These are phyloP conservation scores for Syngnathus acus DNA, from an alignment of 2,797 vertebrate species.

Conservation along the genomic window DNA sequence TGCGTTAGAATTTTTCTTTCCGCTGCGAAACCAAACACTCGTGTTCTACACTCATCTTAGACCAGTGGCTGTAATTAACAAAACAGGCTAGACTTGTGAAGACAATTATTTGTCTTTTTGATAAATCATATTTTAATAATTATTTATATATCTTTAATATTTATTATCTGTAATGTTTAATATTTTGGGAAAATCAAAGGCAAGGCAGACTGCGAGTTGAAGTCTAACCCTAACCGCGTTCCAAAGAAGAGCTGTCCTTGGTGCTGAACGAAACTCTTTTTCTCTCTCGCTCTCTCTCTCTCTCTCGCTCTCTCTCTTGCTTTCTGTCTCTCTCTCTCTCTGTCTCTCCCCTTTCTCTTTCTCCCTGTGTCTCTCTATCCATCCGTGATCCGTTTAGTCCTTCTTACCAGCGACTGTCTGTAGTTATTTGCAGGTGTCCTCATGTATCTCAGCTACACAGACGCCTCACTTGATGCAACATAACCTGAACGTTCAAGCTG, in stretches of 20 bases:
- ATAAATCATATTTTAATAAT: too few species aligned
- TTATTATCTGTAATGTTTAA: too few species aligned
- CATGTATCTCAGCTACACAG: slow-evolving; percentile 6
- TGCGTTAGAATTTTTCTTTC: too few species aligned
- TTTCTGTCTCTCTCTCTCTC: slow-evolving; percentile 16
- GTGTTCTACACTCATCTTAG: too few species aligned
- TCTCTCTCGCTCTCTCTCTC: slow-evolving; percentile 25
- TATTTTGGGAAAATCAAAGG: too few species aligned
- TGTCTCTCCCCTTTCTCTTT: slow-evolving; percentile 17
- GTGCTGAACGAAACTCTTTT: slow-evolving; percentile 70
- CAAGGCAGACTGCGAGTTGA: too few species aligned
- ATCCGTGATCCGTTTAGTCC: slow-evolving; percentile 1
- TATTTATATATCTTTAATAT: too few species aligned
- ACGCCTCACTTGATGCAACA: background rate
- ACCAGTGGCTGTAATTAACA: too few species aligned
- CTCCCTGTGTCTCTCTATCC: slow-evolving; percentile 18
- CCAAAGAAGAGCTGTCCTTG: slow-evolving; percentile 60
- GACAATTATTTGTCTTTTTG: too few species aligned
- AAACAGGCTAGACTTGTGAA: too few species aligned
- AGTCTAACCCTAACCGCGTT: too few species aligned
- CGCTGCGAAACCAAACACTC: too few species aligned
- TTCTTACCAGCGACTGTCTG: background rate
- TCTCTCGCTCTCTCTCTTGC: background rate
- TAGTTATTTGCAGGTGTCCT: slow-evolving; percentile 6
- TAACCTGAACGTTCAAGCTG: background rate